Evolutionary conservation across 2,888 invertebrate species (phyloP).

Genomic region (Altica lythri): DNA sequence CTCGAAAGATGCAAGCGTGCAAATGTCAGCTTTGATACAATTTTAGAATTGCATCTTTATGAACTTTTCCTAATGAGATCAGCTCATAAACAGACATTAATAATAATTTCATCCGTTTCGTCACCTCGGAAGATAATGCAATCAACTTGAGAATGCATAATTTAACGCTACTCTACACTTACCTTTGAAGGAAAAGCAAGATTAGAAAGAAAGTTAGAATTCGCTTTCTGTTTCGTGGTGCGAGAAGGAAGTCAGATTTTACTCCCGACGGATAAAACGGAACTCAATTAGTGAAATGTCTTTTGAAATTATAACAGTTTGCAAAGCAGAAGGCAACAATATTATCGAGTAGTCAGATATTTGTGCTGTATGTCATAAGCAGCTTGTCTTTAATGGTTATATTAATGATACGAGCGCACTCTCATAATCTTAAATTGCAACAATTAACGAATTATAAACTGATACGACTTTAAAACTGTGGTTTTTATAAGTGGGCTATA

Average conservation of each 20-base stretch:
- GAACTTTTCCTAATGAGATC: constrained; percentile 22
- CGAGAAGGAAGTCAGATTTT: no score
- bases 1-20: not conserved
- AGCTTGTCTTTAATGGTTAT: no score
- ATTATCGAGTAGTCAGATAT: constrained; percentile 12
- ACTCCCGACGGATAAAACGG: constrained; percentile 16
- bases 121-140: constrained; percentile 20
- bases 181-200: constrained; percentile 7
- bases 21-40: not conserved
- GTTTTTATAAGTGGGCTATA: no score
- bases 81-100: constrained; percentile 30
- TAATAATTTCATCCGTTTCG: constrained; percentile 31
- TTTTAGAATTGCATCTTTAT: constrained; percentile 14
- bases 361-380: no score
- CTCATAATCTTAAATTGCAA: no score
- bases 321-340: constrained; percentile 15
- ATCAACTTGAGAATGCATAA: constrained; percentile 25
- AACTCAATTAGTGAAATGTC: constrained; percentile 23
- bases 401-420: no score
- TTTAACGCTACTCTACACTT: constrained; percentile 14
- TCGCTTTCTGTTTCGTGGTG: no score
- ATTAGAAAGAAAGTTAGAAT: constrained; percentile 11
- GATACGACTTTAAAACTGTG: no score
- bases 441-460: no score
- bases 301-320: constrained; percentile 17